A percentile compares a stretch with the other conserved stretches of the same genome.
These are phyloP conservation scores for Zaprionus vittiger DNA, from an alignment of 1,140 invertebrate genomes.

Conservation along the genomic window DNA sequence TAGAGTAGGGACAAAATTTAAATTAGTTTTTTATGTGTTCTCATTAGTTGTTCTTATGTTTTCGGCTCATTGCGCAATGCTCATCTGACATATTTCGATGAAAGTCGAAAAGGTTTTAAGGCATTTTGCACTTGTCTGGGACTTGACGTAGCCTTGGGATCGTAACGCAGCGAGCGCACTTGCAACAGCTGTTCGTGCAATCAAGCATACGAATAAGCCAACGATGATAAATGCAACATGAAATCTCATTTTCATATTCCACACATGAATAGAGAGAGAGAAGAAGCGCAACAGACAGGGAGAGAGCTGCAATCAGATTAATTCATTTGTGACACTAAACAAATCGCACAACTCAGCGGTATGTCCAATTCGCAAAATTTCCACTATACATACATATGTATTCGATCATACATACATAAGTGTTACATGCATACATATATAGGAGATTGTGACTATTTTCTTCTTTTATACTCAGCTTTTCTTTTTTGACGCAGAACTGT, in stretches of 20 bases:
- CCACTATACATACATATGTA: neutral
- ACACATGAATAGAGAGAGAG: slow-evolving; percentile 20
- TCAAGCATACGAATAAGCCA: slow-evolving; percentile 63
- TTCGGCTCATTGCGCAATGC: neutral
- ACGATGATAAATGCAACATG: slow-evolving; percentile 66
- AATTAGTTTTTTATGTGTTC: neutral
- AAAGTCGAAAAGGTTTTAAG: slow-evolving; percentile 46
- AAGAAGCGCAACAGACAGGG: neutral
- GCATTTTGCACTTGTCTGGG: slow-evolving; percentile 60
- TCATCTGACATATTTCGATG: slow-evolving; percentile 8
- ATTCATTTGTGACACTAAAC: slow-evolving; percentile 78
- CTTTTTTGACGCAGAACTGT: neutral
- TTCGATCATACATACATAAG: neutral
- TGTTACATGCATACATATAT: neutral
- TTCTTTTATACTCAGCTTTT: neutral
- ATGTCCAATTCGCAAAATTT: slow-evolving; percentile 13
- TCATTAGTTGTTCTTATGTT: neutral
- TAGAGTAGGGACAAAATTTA: neutral
- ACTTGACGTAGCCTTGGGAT: slow-evolving; percentile 39
- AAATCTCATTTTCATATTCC: slow-evolving; percentile 61
- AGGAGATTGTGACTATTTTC: neutral
- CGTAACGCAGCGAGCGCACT: slow-evolving; percentile 18
- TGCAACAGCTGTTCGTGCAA: slow-evolving; percentile 75
- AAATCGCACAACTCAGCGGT: slow-evolving; percentile 56
- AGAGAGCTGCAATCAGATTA: slow-evolving; percentile 47